Percentiles rank a stretch among this genome's conserved stretches.
Conservation (phyloP, 2,888 invertebrate genomes). For the Helobdella robusta region DNA sequence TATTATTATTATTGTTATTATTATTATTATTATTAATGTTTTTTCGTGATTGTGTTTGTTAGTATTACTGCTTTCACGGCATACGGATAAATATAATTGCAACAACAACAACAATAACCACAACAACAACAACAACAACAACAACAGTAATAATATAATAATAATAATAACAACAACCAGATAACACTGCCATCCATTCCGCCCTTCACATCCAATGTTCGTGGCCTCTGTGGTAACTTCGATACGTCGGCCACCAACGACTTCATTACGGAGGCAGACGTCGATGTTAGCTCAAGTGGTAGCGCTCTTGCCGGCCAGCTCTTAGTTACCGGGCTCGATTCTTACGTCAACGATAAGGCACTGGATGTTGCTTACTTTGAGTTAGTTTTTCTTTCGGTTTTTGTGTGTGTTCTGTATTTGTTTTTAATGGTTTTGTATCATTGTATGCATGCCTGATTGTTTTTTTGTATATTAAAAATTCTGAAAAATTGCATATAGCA, state of each 20-base stretch:
- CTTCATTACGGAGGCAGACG: neutral
- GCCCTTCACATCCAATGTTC: constrained; percentile 1
- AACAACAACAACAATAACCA: no score
- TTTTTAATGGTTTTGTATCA: neutral
- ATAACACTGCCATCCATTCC: neutral
- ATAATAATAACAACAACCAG: neutral
- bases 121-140: no score
- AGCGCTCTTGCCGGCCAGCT: neutral
- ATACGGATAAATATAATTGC: no score
- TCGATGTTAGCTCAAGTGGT: neutral
- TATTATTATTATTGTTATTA: no score
- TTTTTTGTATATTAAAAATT: no score
- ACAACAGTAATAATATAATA: no score
- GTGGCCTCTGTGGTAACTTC: constrained; percentile 13
- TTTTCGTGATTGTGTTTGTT: no score
- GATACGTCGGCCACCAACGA: neutral
- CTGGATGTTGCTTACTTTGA: neutral
- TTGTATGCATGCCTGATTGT: neutral
- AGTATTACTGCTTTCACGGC: no score
- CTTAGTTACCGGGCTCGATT: neutral
- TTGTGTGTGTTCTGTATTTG: neutral
- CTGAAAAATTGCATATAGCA: no score
- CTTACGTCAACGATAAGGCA: neutral
- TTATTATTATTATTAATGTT: no score
- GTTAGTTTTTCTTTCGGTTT: neutral